Evolutionary conservation across 2,113 vertebrate species (phyloP), one percentile per base, ranked within the genome.

Genomic region (Ptychochromis oligacanthus): DNA sequence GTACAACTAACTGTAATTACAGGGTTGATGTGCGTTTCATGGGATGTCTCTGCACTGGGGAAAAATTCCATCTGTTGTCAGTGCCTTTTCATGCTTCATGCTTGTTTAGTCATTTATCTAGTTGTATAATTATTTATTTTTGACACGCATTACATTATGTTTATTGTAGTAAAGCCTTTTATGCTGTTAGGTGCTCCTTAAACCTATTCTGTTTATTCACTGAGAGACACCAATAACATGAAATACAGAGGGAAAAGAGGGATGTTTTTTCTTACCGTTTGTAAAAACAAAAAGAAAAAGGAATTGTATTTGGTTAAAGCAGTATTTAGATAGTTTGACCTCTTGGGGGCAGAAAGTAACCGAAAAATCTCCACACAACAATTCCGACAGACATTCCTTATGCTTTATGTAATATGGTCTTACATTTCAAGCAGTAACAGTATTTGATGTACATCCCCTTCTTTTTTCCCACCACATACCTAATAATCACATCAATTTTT

Each of bases 51-150:
- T 55, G 72, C 79, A 87, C 59, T 55, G 79, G 58, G 78, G 89
- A 83, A 64, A 91, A 90, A 87, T 86, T 91, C 91, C 91, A 92
- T 95, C 92, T 91, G 94, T 81, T 93, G 91, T 82, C 85, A 88
- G 67, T 75, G 81, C 80, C 61, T 76, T 75, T 80, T 93, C 85
- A 90, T 88, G 89, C 87, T 92, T 94, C 79, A 87, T 87, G 91
- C 92, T 82, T 88, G 62, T 92, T 90, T 83, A 46, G 28, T 54
- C 64, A 20, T 86, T 91, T 70, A 82, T 55, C 81, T 85, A 80
- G 55, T 82, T 90, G 36, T 74, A 14, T 85, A 67, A 81, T 79
- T 40, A 82, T 79, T 82, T 81, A 58, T 79, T 79, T 80, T 78
- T 72, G 76, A 83, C 78, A 75, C 79, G 79, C 79, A 77, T 87